Conservation (phyloP, 2,888 invertebrate genomes). For the Polyommatus iphigenia region DNA sequence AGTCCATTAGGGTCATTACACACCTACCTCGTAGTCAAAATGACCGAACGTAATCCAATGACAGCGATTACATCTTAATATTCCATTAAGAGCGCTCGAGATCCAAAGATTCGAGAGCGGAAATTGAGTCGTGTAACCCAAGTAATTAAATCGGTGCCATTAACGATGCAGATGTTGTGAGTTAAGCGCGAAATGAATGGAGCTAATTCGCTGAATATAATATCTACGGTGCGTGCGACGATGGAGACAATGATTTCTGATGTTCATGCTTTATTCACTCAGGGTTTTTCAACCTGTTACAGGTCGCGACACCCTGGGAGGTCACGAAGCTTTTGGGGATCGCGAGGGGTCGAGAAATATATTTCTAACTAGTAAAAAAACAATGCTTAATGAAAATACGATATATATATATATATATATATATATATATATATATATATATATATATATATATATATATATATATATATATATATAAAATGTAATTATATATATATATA, state of each 20-base stretch:
- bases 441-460: no score
- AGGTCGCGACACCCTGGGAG: no score
- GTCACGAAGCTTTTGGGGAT: no score
- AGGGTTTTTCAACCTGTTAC: no score
- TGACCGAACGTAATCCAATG: slow-evolving; percentile 26
- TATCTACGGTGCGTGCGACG: slow-evolving; percentile 43
- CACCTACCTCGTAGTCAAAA: slow-evolving; percentile 4
- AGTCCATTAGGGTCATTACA: not conserved
- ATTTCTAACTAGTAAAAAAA: no score
- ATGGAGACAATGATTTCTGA: slow-evolving; percentile 43
- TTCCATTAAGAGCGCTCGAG: slow-evolving; percentile 43
- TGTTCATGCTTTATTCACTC: slow-evolving; percentile 37
- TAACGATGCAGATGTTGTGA: slow-evolving; percentile 45
- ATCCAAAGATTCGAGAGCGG: slow-evolving; percentile 46
- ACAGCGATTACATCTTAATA: slow-evolving; percentile 43
- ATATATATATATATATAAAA: no score
- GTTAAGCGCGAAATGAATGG: slow-evolving; percentile 48
- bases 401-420: no score
- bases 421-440: no score
- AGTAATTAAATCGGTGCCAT: slow-evolving; percentile 55
- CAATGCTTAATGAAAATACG: no score
- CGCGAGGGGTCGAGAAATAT: no score
- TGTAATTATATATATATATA: no score
- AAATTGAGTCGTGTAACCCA: slow-evolving; percentile 50
- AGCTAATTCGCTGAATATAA: slow-evolving; percentile 49